Evolutionary conservation across 2,113 vertebrate species (phyloP).

Genomic region (Myxocyprinus asiaticus): DNA sequence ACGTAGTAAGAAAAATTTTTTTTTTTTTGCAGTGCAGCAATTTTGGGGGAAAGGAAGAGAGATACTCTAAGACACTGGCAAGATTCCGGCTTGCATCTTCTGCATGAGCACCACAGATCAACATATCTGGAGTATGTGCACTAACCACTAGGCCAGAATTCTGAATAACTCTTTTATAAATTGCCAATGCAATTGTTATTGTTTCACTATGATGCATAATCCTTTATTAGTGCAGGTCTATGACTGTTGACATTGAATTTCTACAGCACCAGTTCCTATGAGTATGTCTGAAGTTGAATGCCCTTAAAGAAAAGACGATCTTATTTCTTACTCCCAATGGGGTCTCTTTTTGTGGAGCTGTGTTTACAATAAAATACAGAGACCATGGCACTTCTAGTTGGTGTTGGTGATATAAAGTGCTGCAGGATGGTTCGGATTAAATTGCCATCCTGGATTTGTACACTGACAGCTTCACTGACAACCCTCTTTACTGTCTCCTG

Average conservation of each 20-base stretch:
- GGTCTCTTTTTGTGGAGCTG: conserved; percentile 27
- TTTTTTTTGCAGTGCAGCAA: no score
- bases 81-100: neutral
- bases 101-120: neutral
- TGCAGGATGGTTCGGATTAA: conserved; percentile 51
- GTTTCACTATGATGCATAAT: no score
- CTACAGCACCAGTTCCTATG: neutral
- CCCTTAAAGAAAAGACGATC: conserved; percentile 36
- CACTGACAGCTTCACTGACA: conserved; percentile 48
- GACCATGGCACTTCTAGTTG: conserved; percentile 8
- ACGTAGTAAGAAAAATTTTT: no score
- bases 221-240: neutral
- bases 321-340: conserved; percentile 38
- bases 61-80: no score
- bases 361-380: neutral
- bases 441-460: conserved; percentile 52
- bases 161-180: no score
- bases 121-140: neutral
- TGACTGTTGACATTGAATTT: conserved; percentile 28
- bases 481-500: conserved; percentile 42
- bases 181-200: no score
- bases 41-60: no score
- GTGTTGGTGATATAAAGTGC: conserved; percentile 39
- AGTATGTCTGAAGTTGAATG: conserved; percentile 35
- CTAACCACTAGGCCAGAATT: no score